Evolutionary conservation across 2,888 invertebrate species (phyloP).

Genomic region (Myathropa florea): DNA sequence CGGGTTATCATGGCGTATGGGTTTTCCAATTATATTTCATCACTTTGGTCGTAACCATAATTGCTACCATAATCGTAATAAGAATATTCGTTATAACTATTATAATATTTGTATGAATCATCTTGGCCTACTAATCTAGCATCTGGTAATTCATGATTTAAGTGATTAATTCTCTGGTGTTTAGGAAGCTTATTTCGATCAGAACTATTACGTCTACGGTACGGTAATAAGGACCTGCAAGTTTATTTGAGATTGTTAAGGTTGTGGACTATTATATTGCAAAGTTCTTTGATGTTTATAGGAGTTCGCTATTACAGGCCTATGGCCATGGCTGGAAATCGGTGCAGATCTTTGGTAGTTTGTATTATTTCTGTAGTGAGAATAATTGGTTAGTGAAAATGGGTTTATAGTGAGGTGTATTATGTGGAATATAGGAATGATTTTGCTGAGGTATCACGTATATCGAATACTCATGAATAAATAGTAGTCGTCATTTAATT

Average conservation of each 20-base stretch:
- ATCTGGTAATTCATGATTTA: not conserved
- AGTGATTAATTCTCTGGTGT: conserved; percentile 5
- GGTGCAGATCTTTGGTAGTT: not conserved
- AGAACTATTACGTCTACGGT: not conserved
- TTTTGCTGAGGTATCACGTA: not conserved
- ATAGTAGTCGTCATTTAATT: too few relatives aligned
- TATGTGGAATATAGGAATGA: not conserved
- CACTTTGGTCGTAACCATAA: not conserved
- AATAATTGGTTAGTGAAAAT: not conserved
- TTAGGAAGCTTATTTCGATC: not conserved
- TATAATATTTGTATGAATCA: not conserved
- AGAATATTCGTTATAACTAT: not conserved
- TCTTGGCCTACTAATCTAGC: not conserved
- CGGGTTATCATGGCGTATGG: not conserved
- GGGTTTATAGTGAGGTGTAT: not conserved
- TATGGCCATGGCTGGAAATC: too few relatives aligned
- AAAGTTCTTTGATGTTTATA: not conserved
- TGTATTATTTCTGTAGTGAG: not conserved
- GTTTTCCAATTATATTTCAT: not conserved
- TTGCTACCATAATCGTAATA: not conserved
- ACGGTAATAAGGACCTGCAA: not conserved
- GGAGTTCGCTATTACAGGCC: not conserved
- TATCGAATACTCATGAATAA: not conserved
- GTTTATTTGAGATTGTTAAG: not conserved
- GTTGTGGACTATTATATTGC: not conserved